Conservation (phyloP, 1,140 invertebrate species). For the Phymastichus coffea region DNA sequence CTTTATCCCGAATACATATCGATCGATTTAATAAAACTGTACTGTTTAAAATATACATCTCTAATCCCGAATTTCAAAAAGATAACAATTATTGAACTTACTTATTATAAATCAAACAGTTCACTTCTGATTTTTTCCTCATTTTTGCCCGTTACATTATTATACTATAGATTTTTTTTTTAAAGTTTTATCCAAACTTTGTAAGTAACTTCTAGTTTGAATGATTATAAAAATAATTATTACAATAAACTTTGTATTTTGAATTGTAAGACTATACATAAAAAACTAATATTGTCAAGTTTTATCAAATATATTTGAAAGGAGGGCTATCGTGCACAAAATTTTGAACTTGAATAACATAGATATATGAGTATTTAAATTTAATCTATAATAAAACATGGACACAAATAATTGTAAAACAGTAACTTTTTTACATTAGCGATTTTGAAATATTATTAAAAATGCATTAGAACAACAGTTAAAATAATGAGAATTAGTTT, state of each 20-base stretch:
- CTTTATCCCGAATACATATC: too few relatives aligned
- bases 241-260: not conserved
- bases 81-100: too few relatives aligned
- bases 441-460: not conserved
- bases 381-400: slow-evolving; percentile 6
- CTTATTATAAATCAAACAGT: too few relatives aligned
- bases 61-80: slow-evolving; percentile 6
- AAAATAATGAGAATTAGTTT: too few relatives aligned
- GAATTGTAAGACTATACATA: too few relatives aligned
- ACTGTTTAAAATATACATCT: not conserved
- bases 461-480: not conserved
- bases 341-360: not conserved
- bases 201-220: not conserved
- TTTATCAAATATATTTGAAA: too few relatives aligned
- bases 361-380: not conserved
- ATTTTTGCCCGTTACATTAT: too few relatives aligned
- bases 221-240: not conserved
- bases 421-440: slow-evolving; percentile 1
- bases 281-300: too few relatives aligned
- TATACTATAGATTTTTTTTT: slow-evolving; percentile 10
- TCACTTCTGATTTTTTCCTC: too few relatives aligned
- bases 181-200: not conserved
- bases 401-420: not conserved
- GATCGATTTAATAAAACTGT: too few relatives aligned
- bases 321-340: not conserved